These are phyloP conservation scores for Luffia ferchaultella DNA, from an alignment of 2,888 invertebrate species.

Conservation along the genomic window DNA sequence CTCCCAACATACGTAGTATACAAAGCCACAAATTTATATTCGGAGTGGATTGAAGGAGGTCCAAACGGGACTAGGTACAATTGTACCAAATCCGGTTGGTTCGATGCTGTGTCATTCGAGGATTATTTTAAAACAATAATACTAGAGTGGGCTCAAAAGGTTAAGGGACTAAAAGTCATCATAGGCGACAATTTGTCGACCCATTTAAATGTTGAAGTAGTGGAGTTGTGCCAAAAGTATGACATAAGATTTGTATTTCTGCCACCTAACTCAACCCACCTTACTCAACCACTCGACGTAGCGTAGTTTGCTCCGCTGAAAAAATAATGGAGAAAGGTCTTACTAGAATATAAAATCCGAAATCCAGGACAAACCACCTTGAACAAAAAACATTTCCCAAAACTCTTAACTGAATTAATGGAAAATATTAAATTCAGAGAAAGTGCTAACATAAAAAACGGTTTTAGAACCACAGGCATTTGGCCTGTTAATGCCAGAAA, in stretches of 20 bases:
- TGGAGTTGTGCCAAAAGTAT: conserved; percentile 7
- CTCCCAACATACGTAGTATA: conserved; percentile 15
- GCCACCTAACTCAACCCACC: conserved; percentile 17
- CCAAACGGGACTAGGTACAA: conserved; percentile 9
- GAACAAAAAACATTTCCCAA: conserved; percentile 17
- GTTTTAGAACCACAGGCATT: conserved; percentile 16
- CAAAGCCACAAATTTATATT: conserved; percentile 16
- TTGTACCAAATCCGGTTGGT: conserved; percentile 10
- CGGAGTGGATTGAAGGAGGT: conserved; percentile 14
- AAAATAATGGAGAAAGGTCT: conserved; percentile 15
- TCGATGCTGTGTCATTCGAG: conserved; percentile 9
- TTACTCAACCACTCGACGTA: no score
- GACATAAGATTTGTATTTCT: conserved; percentile 11
- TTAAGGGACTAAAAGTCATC: conserved; percentile 13
- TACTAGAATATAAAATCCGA: conserved; percentile 14
- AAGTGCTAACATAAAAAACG: conserved; percentile 10
- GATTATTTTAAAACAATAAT: conserved; percentile 7
- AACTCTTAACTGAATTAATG: conserved; percentile 13
- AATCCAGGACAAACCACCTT: conserved; percentile 14
- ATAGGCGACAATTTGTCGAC: conserved; percentile 16
- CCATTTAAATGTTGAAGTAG: conserved; percentile 14
- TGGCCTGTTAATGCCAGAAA: background rate
- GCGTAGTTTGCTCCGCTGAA: conserved; percentile 17
- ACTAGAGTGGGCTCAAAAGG: conserved; percentile 10
- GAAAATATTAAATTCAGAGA: conserved; percentile 2